These are phyloP conservation scores for Coendou prehensilis DNA, from an alignment of 2,797 vertebrate species.

Conservation along the genomic window DNA sequence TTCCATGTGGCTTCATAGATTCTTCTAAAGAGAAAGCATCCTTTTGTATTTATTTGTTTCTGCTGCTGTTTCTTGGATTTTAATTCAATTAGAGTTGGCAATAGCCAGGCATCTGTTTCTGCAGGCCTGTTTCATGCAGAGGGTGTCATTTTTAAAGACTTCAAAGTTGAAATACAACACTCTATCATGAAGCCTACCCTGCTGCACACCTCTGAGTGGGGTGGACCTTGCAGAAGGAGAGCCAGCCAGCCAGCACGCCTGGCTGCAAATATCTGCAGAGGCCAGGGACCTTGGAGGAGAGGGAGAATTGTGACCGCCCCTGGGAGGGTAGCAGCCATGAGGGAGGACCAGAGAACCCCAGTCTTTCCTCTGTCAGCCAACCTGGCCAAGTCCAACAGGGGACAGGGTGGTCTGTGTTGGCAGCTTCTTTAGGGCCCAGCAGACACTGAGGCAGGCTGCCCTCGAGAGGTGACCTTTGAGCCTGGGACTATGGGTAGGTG, in stretches of 20 bases:
- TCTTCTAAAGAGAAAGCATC: constrained; percentile 53
- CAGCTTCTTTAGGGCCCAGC: background rate
- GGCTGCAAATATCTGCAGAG: background rate
- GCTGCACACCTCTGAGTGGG: accelerated
- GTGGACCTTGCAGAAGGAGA: background rate
- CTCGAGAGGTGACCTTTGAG: background rate
- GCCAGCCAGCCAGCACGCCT: background rate
- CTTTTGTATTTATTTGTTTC: constrained; percentile 59
- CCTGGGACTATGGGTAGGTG: background rate
- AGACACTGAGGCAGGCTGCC: background rate
- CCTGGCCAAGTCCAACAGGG: background rate
- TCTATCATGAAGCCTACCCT: background rate
- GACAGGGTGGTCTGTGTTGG: background rate
- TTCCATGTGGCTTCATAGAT: background rate
- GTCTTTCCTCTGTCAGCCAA: background rate
- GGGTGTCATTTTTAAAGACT: constrained; percentile 64
- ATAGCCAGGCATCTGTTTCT: constrained; percentile 51
- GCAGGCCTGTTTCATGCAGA: constrained; percentile 54
- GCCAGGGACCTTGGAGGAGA: background rate
- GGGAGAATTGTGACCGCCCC: background rate
- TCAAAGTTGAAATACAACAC: constrained; percentile 26
- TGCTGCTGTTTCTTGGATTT: constrained; percentile 66
- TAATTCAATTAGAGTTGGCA: constrained; percentile 70
- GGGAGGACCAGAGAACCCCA: background rate
- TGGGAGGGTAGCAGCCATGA: background rate